Evolutionary conservation across 2,888 invertebrate species (phyloP).

Genomic region (Phasia obesa): DNA sequence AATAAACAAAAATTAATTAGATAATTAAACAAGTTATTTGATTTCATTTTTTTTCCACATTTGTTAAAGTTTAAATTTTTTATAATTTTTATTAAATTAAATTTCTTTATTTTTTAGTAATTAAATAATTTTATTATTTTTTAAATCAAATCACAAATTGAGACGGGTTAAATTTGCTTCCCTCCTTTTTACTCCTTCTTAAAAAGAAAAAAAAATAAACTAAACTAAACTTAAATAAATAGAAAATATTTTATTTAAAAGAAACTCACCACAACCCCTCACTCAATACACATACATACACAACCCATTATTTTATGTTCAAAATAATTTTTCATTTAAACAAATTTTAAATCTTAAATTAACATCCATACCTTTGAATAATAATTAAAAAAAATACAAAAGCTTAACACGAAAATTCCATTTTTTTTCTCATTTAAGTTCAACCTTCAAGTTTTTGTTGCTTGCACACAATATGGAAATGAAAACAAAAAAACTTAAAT

Average conservation of each 20-base stretch:
- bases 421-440: constrained; percentile 40
- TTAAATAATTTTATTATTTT: constrained; percentile 38
- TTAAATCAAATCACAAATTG: constrained; percentile 69
- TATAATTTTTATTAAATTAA: too few relatives aligned
- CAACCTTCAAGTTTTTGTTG: constrained; percentile 57
- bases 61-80: background rate
- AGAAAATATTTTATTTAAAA: constrained; percentile 33
- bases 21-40: background rate
- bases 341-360: constrained; percentile 27
- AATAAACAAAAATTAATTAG: background rate
- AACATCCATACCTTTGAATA: constrained; percentile 26
- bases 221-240: background rate
- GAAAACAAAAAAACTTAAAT: constrained; percentile 28
- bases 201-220: constrained; percentile 19
- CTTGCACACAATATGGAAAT: constrained; percentile 18
- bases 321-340: constrained; percentile 45
- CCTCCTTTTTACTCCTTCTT: constrained; percentile 64
- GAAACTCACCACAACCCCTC: constrained; percentile 12
- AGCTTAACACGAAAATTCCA: constrained; percentile 38
- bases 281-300: constrained; percentile 13
- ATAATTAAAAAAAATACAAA: constrained; percentile 38
- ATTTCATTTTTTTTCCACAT: background rate
- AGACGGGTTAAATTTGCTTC: constrained; percentile 74
- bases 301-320: constrained; percentile 39
- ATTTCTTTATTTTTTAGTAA: background rate